Percentiles rank a stretch among this genome's conserved stretches.
These are phyloP conservation scores for Campopleginae sp. DNA, from an alignment of 2,888 invertebrate genomes.

Conservation along the genomic window DNA sequence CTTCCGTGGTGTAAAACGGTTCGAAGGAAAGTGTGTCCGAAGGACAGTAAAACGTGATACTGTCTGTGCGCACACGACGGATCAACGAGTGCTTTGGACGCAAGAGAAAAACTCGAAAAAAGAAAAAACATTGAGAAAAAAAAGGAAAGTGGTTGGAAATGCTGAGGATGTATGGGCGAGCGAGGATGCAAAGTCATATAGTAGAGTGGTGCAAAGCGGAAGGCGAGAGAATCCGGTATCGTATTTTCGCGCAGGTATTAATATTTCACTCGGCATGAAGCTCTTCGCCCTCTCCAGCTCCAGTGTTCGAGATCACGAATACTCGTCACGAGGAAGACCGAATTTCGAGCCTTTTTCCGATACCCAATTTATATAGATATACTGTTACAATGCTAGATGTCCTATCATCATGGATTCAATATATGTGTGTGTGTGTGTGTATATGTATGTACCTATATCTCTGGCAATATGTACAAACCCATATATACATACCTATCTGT, in stretches of 20 bases:
- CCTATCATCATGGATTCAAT: constrained; percentile 17
- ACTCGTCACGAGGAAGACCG: constrained; percentile 19
- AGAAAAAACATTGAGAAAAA: background rate
- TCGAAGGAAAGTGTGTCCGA: background rate
- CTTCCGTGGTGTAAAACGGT: constrained; percentile 6
- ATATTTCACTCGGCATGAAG: constrained; percentile 75
- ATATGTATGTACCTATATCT: background rate
- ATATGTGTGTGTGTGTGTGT: no score
- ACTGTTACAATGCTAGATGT: constrained; percentile 1
- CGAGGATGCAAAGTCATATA: constrained; percentile 17
- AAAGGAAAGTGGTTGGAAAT: constrained; percentile 9
- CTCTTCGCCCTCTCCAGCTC: constrained; percentile 52
- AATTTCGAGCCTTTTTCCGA: constrained; percentile 46
- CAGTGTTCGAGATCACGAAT: constrained; percentile 33
- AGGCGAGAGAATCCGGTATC: constrained; percentile 72
- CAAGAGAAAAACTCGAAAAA: constrained; percentile 3
- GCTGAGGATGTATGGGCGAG: constrained; percentile 23
- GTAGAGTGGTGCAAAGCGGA: constrained; percentile 30
- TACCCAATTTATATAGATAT: constrained; percentile 41
- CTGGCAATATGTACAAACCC: background rate
- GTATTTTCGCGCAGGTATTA: constrained; percentile 79
- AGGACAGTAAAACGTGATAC: background rate
- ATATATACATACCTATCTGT: background rate
- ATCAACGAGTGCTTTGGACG: constrained; percentile 27
- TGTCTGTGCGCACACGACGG: constrained; percentile 2